Evolutionary conservation across 2,113 vertebrate species (phyloP).

Genomic region (Garra rufa): DNA sequence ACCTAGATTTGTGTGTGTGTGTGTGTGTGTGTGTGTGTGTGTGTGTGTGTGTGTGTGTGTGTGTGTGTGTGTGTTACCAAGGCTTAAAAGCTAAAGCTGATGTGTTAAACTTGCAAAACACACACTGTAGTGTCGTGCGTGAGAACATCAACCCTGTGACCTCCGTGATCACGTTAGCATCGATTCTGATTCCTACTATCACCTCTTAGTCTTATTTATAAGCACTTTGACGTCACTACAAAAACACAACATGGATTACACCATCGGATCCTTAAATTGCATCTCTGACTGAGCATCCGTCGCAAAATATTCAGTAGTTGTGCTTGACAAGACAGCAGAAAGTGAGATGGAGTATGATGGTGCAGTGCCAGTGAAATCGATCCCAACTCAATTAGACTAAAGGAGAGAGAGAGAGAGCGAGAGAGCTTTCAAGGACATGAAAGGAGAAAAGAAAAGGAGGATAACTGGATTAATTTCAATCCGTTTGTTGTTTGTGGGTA

Average conservation of each 20-base stretch:
- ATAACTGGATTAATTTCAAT: slow-evolving; percentile 60
- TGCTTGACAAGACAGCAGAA: background rate
- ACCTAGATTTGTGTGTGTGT: too few relatives aligned
- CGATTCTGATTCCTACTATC: slow-evolving; percentile 51
- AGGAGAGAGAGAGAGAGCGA: slow-evolving; percentile 58
- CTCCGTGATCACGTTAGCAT: background rate
- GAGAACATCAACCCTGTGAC: background rate
- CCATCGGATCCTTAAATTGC: background rate
- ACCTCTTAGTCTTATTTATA: slow-evolving; percentile 48
- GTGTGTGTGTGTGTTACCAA: background rate
- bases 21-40: too few relatives aligned
- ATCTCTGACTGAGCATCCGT: background rate
- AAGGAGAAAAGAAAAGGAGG: slow-evolving; percentile 30
- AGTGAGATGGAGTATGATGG: slow-evolving; percentile 71
- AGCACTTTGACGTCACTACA: background rate
- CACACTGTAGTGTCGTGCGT: background rate
- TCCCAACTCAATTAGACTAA: slow-evolving; percentile 69
- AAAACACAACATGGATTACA: background rate
- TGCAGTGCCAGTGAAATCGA: slow-evolving; percentile 74
- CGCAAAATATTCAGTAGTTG: background rate
- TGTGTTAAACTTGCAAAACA: background rate
- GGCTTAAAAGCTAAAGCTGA: background rate
- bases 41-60: too few relatives aligned
- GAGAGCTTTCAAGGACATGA: slow-evolving; percentile 46
- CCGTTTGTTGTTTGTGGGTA: slow-evolving; percentile 56